A percentile compares a stretch with the other conserved stretches of the same genome.
Conservation (phyloP, 2,888 invertebrate species). For the Melanophora roralis region DNA sequence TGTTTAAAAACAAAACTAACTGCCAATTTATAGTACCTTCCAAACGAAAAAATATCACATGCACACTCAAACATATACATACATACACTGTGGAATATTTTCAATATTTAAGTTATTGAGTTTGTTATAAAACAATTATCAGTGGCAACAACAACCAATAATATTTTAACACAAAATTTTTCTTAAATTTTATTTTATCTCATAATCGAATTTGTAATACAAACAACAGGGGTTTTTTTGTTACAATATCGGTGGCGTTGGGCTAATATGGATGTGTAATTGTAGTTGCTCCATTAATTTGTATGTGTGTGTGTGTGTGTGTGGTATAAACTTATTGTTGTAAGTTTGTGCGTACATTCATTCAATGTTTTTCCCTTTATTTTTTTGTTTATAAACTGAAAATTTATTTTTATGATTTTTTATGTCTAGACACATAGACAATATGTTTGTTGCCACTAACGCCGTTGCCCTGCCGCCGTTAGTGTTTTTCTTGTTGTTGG, state of each 20-base stretch:
- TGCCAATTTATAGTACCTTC: background rate
- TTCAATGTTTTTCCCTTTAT: background rate
- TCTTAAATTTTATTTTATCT: constrained; percentile 42
- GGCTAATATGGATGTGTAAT: no score
- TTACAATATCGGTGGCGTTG: constrained; percentile 31
- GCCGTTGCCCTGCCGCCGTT: background rate
- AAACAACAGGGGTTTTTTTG: constrained; percentile 29
- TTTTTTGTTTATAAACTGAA: constrained; percentile 43
- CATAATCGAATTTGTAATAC: constrained; percentile 57
- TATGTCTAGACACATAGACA: constrained; percentile 60
- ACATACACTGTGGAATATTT: background rate
- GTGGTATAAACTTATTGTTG: background rate
- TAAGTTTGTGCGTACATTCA: constrained; percentile 31
- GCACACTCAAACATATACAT: constrained; percentile 38
- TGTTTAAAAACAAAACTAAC: constrained; percentile 12
- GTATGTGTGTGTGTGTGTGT: background rate
- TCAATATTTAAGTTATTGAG: constrained; percentile 39
- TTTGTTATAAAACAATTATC: constrained; percentile 53
- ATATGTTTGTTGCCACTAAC: constrained; percentile 40
- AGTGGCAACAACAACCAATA: constrained; percentile 35
- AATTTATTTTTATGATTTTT: constrained; percentile 60
- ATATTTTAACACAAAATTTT: background rate
- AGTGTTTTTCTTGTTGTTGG: background rate
- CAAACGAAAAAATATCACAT: constrained; percentile 1
- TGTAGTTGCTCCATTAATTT: no score